phyloP scores from a whole-genome alignment of 1,140 invertebrate species.

The Drosophila sulfurigaster region DNA sequence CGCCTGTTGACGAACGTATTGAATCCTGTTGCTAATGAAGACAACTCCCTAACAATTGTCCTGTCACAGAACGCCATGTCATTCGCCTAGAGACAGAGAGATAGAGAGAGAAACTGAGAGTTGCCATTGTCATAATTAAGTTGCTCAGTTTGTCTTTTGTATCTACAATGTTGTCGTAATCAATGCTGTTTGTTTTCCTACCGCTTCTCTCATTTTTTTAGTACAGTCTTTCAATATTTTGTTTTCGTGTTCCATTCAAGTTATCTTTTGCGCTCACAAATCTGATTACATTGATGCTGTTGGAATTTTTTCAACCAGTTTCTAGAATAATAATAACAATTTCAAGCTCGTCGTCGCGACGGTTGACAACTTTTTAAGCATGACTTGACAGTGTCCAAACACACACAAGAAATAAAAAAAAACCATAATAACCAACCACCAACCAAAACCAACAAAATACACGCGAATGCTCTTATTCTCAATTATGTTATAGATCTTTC shows the following conservation, averaged over 20 bases:
- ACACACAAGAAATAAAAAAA: too few relatives aligned
- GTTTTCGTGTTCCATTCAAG: conserved; percentile 26
- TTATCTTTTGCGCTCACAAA: conserved; percentile 53
- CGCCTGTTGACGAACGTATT: conserved; percentile 10
- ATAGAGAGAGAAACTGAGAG: not conserved
- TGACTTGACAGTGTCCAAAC: conserved; percentile 58
- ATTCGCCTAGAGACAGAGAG: conserved; percentile 15
- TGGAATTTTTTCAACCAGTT: conserved; percentile 58
- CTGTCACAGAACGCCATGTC: conserved; percentile 55
- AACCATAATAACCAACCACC: too few relatives aligned
- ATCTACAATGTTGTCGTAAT: conserved; percentile 35
- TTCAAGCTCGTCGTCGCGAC: not conserved
- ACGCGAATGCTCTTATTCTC: conserved; percentile 81
- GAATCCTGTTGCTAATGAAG: conserved; percentile 55
- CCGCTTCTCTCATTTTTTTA: conserved; percentile 14
- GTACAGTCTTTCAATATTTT: conserved; percentile 39
- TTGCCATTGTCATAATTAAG: conserved; percentile 51
- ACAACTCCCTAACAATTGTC: conserved; percentile 42
- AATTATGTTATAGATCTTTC: conserved; percentile 79
- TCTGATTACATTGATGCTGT: conserved; percentile 79
- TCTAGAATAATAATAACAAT: conserved; percentile 34
- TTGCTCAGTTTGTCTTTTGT: conserved; percentile 32
- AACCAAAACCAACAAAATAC: conserved; percentile 14
- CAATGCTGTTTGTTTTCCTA: conserved; percentile 62
- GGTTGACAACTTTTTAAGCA: conserved; percentile 78